phyloP scores from a whole-genome alignment of 2,113 vertebrate species.

The Sylvietta virens region DNA sequence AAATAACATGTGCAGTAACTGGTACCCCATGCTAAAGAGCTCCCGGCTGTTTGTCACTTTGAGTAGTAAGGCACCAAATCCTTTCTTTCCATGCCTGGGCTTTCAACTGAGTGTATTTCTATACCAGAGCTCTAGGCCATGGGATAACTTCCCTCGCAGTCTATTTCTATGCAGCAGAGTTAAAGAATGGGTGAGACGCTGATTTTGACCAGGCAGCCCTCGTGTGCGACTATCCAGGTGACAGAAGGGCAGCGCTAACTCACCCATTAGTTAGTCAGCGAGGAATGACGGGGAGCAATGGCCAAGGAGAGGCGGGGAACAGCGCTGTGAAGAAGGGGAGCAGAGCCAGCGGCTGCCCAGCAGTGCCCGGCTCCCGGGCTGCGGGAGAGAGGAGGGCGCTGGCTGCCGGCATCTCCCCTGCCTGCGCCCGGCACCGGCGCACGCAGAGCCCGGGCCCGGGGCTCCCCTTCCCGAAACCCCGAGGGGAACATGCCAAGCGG shows the following conservation, averaged over 20 bases:
- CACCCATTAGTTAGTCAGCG: fast-evolving
- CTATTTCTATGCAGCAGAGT: neutral
- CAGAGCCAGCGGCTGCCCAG: neutral
- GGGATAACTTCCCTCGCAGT: neutral
- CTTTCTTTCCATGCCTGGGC: neutral
- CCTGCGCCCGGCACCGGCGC: fast-evolving
- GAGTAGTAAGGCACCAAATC: neutral
- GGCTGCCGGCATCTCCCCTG: neutral
- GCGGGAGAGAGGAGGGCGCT: fast-evolving
- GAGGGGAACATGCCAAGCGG: neutral
- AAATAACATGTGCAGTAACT: slow-evolving; percentile 3
- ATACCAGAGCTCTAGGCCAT: neutral
- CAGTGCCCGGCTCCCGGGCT: neutral
- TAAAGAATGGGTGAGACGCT: neutral
- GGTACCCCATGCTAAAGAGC: neutral
- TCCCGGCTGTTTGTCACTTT: neutral
- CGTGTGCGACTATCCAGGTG: fast-evolving
- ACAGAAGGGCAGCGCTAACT: neutral
- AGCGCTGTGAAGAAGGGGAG: neutral
- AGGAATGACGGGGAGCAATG: neutral
- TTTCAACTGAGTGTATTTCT: neutral
- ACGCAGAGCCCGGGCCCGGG: neutral
- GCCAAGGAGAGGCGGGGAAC: neutral
- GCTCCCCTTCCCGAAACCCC: no score
- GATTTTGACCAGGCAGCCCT: neutral